phyloP scores from a whole-genome alignment of 1,140 invertebrate species.

The Apis florea region DNA sequence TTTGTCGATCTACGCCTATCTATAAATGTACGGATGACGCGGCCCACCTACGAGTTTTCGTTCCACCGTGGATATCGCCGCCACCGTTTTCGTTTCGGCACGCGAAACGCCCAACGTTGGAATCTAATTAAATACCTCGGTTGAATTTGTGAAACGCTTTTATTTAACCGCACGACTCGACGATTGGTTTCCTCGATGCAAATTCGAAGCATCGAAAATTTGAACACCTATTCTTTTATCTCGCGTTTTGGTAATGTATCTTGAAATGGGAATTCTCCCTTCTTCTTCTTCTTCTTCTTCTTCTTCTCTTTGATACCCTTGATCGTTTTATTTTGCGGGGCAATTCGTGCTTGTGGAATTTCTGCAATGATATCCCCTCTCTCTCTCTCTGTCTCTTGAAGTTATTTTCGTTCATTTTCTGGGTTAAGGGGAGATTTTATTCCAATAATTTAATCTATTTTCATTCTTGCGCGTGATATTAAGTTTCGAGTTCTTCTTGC shows the following conservation, averaged over 20 bases:
- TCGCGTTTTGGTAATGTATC: not conserved
- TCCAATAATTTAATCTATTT: not conserved
- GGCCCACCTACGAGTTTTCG: slow-evolving; percentile 17
- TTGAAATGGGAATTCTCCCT: not conserved
- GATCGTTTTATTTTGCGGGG: too few relatives aligned
- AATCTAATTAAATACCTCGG: slow-evolving; percentile 4
- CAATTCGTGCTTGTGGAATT: too few relatives aligned
- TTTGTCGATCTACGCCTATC: slow-evolving; percentile 10
- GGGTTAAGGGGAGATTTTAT: too few relatives aligned
- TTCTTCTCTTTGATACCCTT: too few relatives aligned
- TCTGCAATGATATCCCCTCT: too few relatives aligned
- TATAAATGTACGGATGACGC: slow-evolving; percentile 25
- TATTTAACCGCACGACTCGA: too few relatives aligned
- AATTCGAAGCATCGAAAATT: not conserved
- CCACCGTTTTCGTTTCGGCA: slow-evolving; percentile 21
- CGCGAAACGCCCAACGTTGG: not conserved
- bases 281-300: too few relatives aligned
- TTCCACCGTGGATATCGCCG: slow-evolving; percentile 1
- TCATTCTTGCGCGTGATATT: not conserved
- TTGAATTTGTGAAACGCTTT: not conserved
- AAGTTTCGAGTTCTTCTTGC: not conserved
- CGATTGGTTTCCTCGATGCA: not conserved
- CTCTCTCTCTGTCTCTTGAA: too few relatives aligned
- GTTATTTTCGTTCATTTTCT: too few relatives aligned
- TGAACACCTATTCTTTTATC: not conserved